Evolutionary conservation across 1,140 invertebrate species (phyloP).

Genomic region (Drosophila neocordata): DNA sequence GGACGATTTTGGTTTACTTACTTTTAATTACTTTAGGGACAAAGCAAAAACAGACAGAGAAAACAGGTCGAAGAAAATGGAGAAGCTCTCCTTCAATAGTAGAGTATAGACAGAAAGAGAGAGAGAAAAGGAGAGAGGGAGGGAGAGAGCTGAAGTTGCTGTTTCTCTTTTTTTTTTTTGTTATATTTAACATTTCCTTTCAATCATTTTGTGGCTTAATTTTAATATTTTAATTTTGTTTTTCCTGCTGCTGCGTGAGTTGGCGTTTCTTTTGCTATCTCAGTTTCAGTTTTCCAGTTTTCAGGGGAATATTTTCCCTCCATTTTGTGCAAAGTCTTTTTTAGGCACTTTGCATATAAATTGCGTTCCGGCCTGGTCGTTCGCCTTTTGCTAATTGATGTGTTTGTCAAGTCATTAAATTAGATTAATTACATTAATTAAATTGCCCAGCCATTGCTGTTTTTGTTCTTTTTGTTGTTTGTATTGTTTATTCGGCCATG

Average conservation of each 20-base stretch:
- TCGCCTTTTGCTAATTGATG: slow-evolving; percentile 71
- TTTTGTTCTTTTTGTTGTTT: slow-evolving; percentile 23
- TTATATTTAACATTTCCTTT: slow-evolving; percentile 68
- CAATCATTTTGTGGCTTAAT: slow-evolving; percentile 81
- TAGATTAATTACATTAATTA: slow-evolving; percentile 82
- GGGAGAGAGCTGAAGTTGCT: slow-evolving; percentile 8
- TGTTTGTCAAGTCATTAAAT: slow-evolving; percentile 82
- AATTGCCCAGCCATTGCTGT: slow-evolving; percentile 50
- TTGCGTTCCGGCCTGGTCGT: slow-evolving; percentile 49
- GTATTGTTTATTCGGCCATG: slow-evolving; percentile 31
- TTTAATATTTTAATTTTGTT: slow-evolving; percentile 81
- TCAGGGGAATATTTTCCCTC: slow-evolving; percentile 31
- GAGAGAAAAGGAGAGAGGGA: too few relatives aligned
- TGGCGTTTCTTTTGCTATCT: slow-evolving; percentile 9
- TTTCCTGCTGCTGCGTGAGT: slow-evolving; percentile 47
- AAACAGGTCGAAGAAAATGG: slow-evolving; percentile 35
- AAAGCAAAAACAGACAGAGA: slow-evolving; percentile 41
- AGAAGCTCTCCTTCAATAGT: slow-evolving; percentile 28
- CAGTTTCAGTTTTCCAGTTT: not conserved
- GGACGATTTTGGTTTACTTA: slow-evolving; percentile 68
- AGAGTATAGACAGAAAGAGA: too few relatives aligned
- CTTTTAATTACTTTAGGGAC: slow-evolving; percentile 80
- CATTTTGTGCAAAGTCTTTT: slow-evolving; percentile 52
- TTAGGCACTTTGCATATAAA: slow-evolving; percentile 76
- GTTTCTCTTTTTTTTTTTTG: not conserved